phyloP scores from a whole-genome alignment of 2,797 vertebrate genomes.

The Botia kubotai region DNA sequence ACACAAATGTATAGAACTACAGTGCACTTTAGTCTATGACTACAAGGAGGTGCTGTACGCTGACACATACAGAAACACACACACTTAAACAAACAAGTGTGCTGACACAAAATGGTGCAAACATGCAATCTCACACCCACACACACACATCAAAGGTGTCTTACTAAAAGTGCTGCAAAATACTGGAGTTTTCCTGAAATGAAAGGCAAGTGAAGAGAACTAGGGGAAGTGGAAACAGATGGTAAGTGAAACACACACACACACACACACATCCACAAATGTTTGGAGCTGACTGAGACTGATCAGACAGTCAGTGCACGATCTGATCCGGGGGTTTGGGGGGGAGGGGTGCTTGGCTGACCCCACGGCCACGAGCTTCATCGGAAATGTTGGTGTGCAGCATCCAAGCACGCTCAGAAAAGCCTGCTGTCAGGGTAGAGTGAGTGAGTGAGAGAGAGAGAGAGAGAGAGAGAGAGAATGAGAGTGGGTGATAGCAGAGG shows the following conservation, averaged over 20 bases:
- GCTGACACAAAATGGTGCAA: constrained; percentile 7
- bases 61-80: neutral
- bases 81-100: neutral
- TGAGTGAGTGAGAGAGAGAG: constrained; percentile 20
- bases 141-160: constrained; percentile 16
- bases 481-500: constrained; percentile 19
- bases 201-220: constrained; percentile 21
- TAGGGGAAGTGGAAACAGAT: constrained; percentile 18
- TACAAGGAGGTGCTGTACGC: too few species aligned
- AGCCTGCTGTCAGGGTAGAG: constrained; percentile 40
- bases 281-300: constrained; percentile 2
- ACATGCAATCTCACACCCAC: neutral
- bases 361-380: constrained; percentile 38
- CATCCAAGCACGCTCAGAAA: constrained; percentile 33
- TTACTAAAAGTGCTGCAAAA: neutral
- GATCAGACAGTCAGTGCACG: constrained; percentile 36
- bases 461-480: neutral
- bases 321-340: constrained; percentile 8
- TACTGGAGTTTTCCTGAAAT: constrained; percentile 3
- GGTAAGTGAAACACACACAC: constrained; percentile 27
- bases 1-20: too few species aligned
- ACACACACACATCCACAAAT: neutral
- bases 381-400: constrained; percentile 32
- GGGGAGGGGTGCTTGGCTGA: constrained; percentile 44
- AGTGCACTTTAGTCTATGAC: too few species aligned